Conservation (phyloP, 1,140 invertebrate genomes). For the Conus ventricosus region DNA sequence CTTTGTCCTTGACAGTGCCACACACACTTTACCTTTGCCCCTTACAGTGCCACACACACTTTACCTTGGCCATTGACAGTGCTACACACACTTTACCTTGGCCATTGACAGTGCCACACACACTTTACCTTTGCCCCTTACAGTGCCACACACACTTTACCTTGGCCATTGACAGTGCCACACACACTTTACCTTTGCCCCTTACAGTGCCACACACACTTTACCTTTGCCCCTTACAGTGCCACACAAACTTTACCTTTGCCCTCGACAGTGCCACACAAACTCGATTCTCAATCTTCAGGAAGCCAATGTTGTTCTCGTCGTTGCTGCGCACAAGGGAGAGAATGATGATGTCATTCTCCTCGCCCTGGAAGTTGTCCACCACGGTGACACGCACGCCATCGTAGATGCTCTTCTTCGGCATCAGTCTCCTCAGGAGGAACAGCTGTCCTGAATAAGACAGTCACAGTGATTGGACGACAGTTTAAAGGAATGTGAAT, state of each 20-base stretch:
- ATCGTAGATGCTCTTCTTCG: slow-evolving; percentile 54
- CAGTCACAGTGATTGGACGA: neutral
- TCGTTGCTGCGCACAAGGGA: slow-evolving; percentile 85
- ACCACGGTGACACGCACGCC: slow-evolving; percentile 79
- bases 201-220: too few relatives aligned
- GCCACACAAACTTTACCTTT: slow-evolving; percentile 65
- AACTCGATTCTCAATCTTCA: slow-evolving; percentile 85
- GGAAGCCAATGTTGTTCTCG: slow-evolving; percentile 84
- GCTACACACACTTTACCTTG: too few relatives aligned
- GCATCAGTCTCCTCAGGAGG: slow-evolving; percentile 62
- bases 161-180: too few relatives aligned
- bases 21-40: too few relatives aligned
- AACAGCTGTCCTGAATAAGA: slow-evolving; percentile 68
- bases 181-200: too few relatives aligned
- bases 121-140: slow-evolving; percentile 64
- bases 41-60: too few relatives aligned
- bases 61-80: too few relatives aligned
- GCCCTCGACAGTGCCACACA: slow-evolving; percentile 90
- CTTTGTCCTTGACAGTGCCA: too few relatives aligned
- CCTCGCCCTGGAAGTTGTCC: slow-evolving; percentile 86
- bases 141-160: slow-evolving; percentile 68
- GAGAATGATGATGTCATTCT: slow-evolving; percentile 88
- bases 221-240: too few relatives aligned
- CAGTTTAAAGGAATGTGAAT: neutral
- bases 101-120: too few relatives aligned